Base-by-base conservation (phyloP, 2,113 vertebrate species). In the Crotophaga sulcirostris region DNA sequence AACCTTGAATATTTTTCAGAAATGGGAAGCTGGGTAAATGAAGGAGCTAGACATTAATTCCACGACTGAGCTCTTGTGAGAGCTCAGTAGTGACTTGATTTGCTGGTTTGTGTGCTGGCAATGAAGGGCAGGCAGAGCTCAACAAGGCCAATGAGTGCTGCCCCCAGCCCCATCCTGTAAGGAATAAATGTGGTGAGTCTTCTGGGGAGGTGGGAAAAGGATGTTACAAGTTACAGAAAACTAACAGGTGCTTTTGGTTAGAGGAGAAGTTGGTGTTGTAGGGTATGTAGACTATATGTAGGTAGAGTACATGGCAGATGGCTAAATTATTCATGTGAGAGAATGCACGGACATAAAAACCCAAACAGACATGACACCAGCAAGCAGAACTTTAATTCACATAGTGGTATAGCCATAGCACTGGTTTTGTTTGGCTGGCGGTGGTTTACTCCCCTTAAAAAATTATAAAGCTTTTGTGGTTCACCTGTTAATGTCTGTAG, bases 131-230 rank as follows among this genome's bases (percentile, higher is more conserved):
- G 2, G 11, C 28, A 23, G 51, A 26, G n/a, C 24, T 76, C 49
- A 38, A 4, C 14, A 4, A 25, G 47, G 28, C 19, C 3, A 10
- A 15, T 25, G 9, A 24, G 9, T 12, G 34, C 42, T 87, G 23
- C 5, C 17, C 17, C 4, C 6, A 28, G 3, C 36, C n/a, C 44
- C 40, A 2, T 13, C 28, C 7, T 1, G 0, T 23, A 9, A 34
- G 29, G 28, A 33, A 13, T 5, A 0, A 0, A 2, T 3, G 31
- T 19, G 14, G 8, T 9, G 8, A 56, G 9, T 29, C 33, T 58
- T 28, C 19, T 69, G 7, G 60, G 60, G 31, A 36, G 8, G 7
- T 16, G 28, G 15, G 6, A 12, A 51, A 44, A 55, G 26, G 47
- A 9, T 66, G 24, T 36, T 77, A 45, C 7, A 54, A 74, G 59